Conservation (phyloP, 2,888 invertebrate species). For the Microchrysa polita region DNA sequence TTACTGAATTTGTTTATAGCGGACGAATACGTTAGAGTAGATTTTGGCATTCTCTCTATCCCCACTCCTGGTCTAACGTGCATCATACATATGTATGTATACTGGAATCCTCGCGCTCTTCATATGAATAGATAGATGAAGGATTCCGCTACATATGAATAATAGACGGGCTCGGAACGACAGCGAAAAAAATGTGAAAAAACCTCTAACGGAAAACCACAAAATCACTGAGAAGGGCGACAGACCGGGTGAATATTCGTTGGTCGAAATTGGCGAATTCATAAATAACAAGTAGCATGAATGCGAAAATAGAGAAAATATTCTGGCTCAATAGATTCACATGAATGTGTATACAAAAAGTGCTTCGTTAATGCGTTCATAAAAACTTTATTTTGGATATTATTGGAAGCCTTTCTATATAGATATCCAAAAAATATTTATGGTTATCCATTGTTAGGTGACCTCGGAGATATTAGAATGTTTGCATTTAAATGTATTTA, state of each 20-base stretch:
- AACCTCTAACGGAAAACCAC: not conserved
- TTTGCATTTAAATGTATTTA: too few relatives aligned
- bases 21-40: not conserved
- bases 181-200: not conserved
- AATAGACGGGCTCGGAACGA: not conserved
- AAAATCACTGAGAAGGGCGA: not conserved
- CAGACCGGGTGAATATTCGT: conserved; percentile 11
- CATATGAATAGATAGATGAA: conserved; percentile 10
- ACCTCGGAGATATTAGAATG: too few relatives aligned
- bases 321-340: conserved; percentile 32
- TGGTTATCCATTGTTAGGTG: too few relatives aligned
- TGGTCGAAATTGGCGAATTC: conserved; percentile 36
- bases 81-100: conserved; percentile 21
- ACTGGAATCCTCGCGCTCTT: not conserved
- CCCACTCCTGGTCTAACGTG: conserved; percentile 10
- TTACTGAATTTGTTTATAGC: not conserved
- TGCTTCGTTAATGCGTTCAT: too few relatives aligned
- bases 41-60: not conserved
- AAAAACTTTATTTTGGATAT: too few relatives aligned
- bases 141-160: conserved; percentile 1
- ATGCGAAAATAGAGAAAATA: conserved; percentile 36
- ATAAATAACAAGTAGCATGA: conserved; percentile 36
- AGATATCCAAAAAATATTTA: too few relatives aligned
- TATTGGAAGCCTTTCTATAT: too few relatives aligned
- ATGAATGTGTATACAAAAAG: not conserved